Percentiles rank a stretch among this genome's conserved stretches.
These are phyloP conservation scores for Micromys minutus DNA, from an alignment of 2,113 vertebrate species.

Conservation along the genomic window DNA sequence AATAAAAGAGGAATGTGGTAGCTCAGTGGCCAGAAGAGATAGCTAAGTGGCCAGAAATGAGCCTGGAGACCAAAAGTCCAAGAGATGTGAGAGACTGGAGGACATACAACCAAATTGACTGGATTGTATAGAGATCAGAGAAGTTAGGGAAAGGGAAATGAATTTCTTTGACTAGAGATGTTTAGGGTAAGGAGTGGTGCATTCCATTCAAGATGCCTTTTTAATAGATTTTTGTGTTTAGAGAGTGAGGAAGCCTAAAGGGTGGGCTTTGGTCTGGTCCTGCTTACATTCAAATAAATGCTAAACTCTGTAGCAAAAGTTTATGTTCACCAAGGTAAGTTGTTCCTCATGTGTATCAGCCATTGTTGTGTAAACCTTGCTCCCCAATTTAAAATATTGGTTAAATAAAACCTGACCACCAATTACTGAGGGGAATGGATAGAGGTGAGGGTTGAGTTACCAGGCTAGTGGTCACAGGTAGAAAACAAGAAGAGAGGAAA, in stretches of 20 bases:
- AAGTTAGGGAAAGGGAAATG: not conserved
- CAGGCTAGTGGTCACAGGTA: too few species aligned
- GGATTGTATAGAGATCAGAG: not conserved
- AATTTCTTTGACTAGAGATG: accelerated
- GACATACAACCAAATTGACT: not conserved
- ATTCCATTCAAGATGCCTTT: not conserved
- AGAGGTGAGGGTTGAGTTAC: too few species aligned
- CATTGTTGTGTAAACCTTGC: too few species aligned
- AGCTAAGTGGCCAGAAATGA: not conserved
- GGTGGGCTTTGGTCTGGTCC: not conserved
- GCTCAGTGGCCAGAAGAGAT: not conserved
- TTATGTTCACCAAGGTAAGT: too few species aligned
- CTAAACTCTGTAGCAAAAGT: too few species aligned
- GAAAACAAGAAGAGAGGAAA: too few species aligned
- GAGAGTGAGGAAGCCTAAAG: not conserved
- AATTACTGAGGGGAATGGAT: too few species aligned
- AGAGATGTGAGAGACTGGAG: not conserved
- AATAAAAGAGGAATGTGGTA: not conserved
- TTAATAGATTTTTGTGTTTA: not conserved
- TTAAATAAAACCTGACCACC: too few species aligned
- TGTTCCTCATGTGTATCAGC: too few species aligned
- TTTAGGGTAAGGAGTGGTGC: not conserved
- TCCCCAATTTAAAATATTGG: too few species aligned
- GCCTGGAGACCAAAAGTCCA: not conserved
- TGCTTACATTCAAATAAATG: too few species aligned